These are phyloP conservation scores for Neopipo cinnamomea DNA, from an alignment of 2,113 vertebrate species.

Conservation along the genomic window DNA sequence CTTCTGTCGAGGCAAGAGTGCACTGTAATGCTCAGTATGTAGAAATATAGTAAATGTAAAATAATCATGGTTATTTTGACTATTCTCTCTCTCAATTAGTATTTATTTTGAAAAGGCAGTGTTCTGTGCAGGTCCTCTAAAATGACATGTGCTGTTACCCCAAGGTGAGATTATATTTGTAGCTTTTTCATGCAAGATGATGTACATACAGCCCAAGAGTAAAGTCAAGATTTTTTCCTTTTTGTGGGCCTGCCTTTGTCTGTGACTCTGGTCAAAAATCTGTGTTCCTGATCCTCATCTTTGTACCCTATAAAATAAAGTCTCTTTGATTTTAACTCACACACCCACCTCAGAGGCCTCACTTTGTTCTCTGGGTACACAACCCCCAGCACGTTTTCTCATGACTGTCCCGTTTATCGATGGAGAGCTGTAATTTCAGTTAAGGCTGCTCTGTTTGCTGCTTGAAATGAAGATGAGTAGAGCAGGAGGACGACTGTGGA, in stretches of 20 bases:
- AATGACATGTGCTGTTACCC: neutral
- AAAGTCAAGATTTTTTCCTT: neutral
- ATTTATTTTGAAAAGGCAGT: neutral
- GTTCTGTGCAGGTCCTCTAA: neutral
- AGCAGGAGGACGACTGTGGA: neutral
- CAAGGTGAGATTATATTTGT: neutral
- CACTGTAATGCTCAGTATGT: neutral
- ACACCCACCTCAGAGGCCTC: neutral
- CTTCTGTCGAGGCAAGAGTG: neutral
- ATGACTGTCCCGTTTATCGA: neutral
- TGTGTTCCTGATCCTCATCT: neutral
- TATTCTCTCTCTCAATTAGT: neutral
- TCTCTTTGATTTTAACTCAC: neutral
- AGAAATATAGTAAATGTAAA: neutral
- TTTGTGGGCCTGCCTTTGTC: neutral
- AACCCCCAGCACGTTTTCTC: neutral
- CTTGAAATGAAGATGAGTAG: neutral
- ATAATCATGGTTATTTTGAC: neutral
- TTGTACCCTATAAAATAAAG: neutral
- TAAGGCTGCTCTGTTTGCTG: neutral
- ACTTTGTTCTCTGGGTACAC: neutral
- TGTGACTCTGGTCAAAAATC: neutral
- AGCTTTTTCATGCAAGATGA: neutral
- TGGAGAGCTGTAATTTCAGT: neutral
- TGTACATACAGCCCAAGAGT: neutral